Evolutionary conservation across 2,888 invertebrate species (phyloP).

Genomic region (Nasonia oneida): DNA sequence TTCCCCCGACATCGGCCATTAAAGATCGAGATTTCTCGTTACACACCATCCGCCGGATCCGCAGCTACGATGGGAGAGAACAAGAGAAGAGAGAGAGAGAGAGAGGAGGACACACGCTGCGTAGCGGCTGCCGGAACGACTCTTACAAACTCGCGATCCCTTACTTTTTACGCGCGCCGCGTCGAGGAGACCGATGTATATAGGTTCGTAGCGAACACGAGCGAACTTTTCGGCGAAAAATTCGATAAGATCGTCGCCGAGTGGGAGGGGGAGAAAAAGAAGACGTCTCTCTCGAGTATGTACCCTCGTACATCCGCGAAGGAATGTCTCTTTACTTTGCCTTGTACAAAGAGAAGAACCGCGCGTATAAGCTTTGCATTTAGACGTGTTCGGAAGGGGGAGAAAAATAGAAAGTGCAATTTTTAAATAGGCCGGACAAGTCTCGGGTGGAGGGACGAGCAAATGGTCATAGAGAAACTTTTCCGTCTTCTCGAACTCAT

Average conservation of each 20-base stretch:
- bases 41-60: background rate
- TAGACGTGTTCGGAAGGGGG: background rate
- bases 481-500: conserved; percentile 18
- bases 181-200: background rate
- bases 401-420: conserved; percentile 37
- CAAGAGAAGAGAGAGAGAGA: background rate
- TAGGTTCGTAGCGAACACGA: background rate
- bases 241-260: conserved; percentile 39
- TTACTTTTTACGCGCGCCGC: conserved; percentile 20
- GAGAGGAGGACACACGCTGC: conserved; percentile 2
- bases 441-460: conserved; percentile 21
- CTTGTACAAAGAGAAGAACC: no score
- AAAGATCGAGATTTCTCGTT: conserved; percentile 36
- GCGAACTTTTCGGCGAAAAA: conserved; percentile 32
- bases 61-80: background rate
- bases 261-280: background rate
- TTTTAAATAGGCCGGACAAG: conserved; percentile 20
- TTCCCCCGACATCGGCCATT: conserved; percentile 26
- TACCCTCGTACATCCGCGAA: background rate
- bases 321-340: conserved; percentile 5
- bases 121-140: conserved; percentile 23
- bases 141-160: conserved; percentile 39
- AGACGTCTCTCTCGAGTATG: conserved; percentile 8
- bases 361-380: background rate
- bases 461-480: conserved; percentile 25